Conservation (phyloP, 2,888 invertebrate species). For the Allygus modestus region DNA sequence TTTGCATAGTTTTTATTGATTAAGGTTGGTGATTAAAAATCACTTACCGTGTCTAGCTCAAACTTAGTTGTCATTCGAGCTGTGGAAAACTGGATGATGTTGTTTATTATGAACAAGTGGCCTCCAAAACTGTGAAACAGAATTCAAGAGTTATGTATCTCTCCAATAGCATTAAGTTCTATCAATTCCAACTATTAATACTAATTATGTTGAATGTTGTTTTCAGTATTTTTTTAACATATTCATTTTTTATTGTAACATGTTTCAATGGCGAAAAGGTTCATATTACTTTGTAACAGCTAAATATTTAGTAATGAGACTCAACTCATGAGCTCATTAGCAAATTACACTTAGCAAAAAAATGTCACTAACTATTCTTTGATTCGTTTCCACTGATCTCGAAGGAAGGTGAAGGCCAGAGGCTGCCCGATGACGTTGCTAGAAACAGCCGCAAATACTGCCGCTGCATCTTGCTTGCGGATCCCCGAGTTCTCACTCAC, state of each 20-base stretch:
- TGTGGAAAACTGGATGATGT: slow-evolving; percentile 85
- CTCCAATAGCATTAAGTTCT: no score
- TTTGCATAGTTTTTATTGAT: background rate
- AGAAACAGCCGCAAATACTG: slow-evolving; percentile 87
- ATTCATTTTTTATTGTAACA: no score
- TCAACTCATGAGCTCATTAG: no score
- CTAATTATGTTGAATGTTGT: no score
- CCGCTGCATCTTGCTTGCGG: slow-evolving; percentile 87
- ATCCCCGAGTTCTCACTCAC: slow-evolving; percentile 86
- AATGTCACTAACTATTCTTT: slow-evolving; percentile 82
- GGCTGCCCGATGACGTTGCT: slow-evolving; percentile 87
- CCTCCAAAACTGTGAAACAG: slow-evolving; percentile 82
- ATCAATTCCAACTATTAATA: no score
- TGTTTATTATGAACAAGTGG: slow-evolving; percentile 82
- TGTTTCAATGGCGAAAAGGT: no score
- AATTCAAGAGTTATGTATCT: background rate
- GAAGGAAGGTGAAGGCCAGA: slow-evolving; percentile 87
- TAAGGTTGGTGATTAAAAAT: background rate
- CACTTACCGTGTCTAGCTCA: slow-evolving; percentile 85
- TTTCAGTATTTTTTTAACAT: no score
- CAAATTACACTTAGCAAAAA: no score
- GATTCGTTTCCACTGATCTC: slow-evolving; percentile 84
- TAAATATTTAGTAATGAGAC: no score
- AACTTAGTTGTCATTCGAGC: slow-evolving; percentile 85
- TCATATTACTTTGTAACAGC: no score